phyloP scores from a whole-genome alignment of 2,888 invertebrate species.

The Laspeyria flexula region DNA sequence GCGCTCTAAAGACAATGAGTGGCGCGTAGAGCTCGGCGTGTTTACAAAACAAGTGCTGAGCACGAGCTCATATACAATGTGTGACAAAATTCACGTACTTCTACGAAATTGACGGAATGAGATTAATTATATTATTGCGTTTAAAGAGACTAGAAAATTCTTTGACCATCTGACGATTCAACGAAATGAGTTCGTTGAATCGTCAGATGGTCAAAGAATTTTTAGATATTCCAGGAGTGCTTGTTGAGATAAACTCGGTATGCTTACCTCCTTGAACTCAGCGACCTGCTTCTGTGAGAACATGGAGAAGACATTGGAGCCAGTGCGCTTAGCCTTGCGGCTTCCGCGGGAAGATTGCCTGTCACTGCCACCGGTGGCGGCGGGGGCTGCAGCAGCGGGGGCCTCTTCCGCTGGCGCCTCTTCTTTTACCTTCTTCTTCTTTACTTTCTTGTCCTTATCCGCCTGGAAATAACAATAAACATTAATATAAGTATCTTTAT shows the following conservation, averaged over 20 bases:
- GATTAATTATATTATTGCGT: slow-evolving; percentile 17
- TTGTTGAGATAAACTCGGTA: neutral
- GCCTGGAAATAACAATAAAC: slow-evolving; percentile 84
- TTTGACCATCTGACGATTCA: no score
- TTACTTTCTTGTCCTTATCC: slow-evolving; percentile 97
- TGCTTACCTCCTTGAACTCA: slow-evolving; percentile 96
- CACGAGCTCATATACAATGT: slow-evolving; percentile 58
- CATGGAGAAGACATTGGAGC: slow-evolving; percentile 98
- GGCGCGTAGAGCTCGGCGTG: slow-evolving; percentile 37
- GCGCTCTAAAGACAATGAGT: slow-evolving; percentile 28
- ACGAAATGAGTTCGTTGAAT: no score
- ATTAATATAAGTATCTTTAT: slow-evolving; percentile 6
- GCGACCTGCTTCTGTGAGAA: slow-evolving; percentile 98
- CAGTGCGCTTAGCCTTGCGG: slow-evolving; percentile 93
- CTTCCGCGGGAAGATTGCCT: slow-evolving; percentile 94
- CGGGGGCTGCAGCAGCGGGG: slow-evolving; percentile 87
- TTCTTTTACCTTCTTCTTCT: slow-evolving; percentile 92
- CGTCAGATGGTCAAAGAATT: no score
- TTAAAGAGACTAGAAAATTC: slow-evolving; percentile 28
- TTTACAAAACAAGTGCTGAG: slow-evolving; percentile 63
- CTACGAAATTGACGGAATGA: slow-evolving; percentile 33
- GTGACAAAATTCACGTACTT: slow-evolving; percentile 38
- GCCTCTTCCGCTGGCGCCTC: slow-evolving; percentile 89
- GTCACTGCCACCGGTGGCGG: slow-evolving; percentile 87
- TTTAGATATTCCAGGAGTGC: no score